Evolutionary conservation across 2,797 vertebrate species (phyloP), one percentile per base, ranked within the genome.

Genomic region (Chrosomus eos): DNA sequence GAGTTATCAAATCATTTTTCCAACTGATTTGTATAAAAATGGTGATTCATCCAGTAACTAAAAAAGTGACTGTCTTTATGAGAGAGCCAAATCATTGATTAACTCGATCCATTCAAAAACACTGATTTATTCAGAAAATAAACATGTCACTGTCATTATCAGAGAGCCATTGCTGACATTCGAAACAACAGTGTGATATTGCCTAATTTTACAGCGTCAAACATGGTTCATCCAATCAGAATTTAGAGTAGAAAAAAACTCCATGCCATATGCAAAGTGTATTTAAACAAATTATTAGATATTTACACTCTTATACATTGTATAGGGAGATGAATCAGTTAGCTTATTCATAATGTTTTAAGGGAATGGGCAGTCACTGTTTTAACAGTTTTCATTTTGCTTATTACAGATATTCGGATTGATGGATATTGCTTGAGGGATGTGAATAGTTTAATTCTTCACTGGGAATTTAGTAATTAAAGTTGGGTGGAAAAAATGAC

Each of bases 291-390:
- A 58, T 75, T 4, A 53, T 23, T 53, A 13, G 43, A 45, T 53
- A 51, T 53, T 16, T 38, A 38, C 51, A 58, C 21, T 14, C 19
- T 36, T 55, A n/a, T 58, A 9, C 48, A 36, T 4, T 33, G 9
- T 51, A 73, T 31, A 19, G 10, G 48, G 6, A 55, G 19, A 33
- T 7, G 5, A 40, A 38, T 68, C n/a, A 28, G 43, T 72, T 23
- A 71, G 14, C 6, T 43, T 19, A 73, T 33, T 74, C 28, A 74
- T 53, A 74, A 74, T 53, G 45, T 45, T 74, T 73, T 31, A 31
- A 31, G 19, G 26, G 43, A 51, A 51, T 28, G 4, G 26, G 16
- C 9, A 11, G 48, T 74, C 72, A 51, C 9, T 6, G 18, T 33
- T 74, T 43, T 53, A 33, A 33, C 19, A 33, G 14, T 2, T 76